phyloP scores from a whole-genome alignment of 2,797 vertebrate genomes.

The Darevskia nairensis region DNA sequence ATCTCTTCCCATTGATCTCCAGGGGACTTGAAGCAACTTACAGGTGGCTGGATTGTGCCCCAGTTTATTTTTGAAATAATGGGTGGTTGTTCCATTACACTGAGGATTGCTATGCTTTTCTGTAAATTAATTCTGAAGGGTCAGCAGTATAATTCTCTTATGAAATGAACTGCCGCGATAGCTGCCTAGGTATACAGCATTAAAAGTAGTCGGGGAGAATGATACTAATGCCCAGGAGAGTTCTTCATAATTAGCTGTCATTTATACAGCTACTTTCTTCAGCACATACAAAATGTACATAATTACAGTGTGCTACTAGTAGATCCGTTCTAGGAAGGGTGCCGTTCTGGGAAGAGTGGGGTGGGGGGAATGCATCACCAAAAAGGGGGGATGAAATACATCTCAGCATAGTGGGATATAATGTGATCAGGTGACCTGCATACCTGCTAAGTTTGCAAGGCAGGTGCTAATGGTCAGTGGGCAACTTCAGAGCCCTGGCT shows the following conservation, averaged over 20 bases:
- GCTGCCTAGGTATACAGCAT: conserved; percentile 43
- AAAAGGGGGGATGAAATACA: not conserved
- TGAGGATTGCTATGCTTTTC: conserved; percentile 66
- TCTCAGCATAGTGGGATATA: too few relatives aligned
- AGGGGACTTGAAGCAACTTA: conserved; percentile 53
- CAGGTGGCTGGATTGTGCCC: conserved; percentile 6
- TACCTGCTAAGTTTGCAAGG: too few relatives aligned
- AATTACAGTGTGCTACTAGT: conserved; percentile 67
- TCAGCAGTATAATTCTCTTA: conserved; percentile 64
- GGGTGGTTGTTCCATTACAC: conserved; percentile 57
- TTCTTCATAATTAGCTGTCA: conserved; percentile 73
- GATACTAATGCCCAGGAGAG: conserved; percentile 68
- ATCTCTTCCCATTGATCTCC: conserved; percentile 28
- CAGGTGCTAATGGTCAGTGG: too few relatives aligned
- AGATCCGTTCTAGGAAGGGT: conserved; percentile 41
- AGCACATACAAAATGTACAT: conserved; percentile 65
- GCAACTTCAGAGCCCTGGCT: too few relatives aligned
- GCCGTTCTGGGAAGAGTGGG: not conserved
- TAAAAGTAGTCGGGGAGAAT: conserved; percentile 59
- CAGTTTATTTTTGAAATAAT: conserved; percentile 65
- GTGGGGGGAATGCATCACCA: not conserved
- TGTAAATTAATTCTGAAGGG: conserved; percentile 60
- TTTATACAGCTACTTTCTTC: conserved; percentile 69
- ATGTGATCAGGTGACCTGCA: too few relatives aligned
- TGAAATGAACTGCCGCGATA: conserved; percentile 52